Percentiles rank a stretch among this genome's conserved stretches.
These are phyloP conservation scores for Beroe forskalii DNA, from an alignment of 37 sponge, comb jelly and placozoan genomes.

Conservation along the genomic window DNA sequence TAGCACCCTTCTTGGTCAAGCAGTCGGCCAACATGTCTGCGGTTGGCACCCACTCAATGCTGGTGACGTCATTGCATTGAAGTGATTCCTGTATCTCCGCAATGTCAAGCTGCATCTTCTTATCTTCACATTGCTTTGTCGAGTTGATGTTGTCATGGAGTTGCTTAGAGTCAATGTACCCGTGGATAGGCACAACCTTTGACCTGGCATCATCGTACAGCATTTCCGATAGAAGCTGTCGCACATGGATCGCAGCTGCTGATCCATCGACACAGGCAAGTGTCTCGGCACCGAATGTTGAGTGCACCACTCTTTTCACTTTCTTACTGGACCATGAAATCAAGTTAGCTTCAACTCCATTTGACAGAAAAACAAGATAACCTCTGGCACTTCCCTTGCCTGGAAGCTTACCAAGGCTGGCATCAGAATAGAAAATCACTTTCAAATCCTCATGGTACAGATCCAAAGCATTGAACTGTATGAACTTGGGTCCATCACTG, in stretches of 20 bases:
- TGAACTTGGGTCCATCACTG: background rate
- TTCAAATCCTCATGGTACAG: background rate
- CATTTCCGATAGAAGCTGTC: conserved; percentile 36
- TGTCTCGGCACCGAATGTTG: conserved; percentile 21
- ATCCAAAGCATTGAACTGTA: background rate
- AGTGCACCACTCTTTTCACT: conserved; percentile 18
- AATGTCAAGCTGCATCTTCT: background rate
- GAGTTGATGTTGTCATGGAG: background rate
- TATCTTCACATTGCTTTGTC: background rate
- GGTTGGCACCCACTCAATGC: background rate
- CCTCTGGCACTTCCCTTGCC: background rate
- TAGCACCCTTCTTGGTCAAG: background rate
- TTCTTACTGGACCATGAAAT: conserved; percentile 2
- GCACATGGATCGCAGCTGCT: background rate
- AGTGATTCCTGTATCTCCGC: background rate
- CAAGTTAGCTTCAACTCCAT: background rate
- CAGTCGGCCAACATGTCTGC: conserved; percentile 15
- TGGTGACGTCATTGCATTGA: background rate
- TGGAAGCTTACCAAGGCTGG: background rate
- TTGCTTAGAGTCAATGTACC: background rate
- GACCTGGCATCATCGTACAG: background rate
- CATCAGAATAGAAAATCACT: background rate
- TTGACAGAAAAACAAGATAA: background rate
- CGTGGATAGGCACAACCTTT: background rate
- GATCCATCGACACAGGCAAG: background rate